A percentile compares a stretch with the other conserved stretches of the same genome.
Conservation (phyloP, 2,888 invertebrate genomes). For the Bombylius major region DNA sequence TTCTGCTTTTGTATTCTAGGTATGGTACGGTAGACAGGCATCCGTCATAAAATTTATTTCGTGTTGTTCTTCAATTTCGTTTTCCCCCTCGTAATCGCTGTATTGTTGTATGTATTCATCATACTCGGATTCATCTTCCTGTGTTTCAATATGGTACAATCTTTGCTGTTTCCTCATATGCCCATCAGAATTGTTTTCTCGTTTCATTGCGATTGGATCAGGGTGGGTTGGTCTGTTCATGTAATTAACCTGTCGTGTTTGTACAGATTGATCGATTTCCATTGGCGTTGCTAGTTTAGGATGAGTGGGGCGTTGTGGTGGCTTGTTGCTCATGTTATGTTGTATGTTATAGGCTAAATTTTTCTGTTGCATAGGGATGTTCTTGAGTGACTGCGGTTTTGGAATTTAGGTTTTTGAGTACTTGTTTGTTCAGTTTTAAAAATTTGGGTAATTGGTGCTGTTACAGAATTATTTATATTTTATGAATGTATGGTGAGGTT, state of each 20-base stretch:
- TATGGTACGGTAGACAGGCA: slow-evolving; percentile 9
- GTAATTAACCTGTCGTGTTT: slow-evolving; percentile 5
- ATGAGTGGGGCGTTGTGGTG: neutral
- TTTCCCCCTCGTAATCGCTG: neutral
- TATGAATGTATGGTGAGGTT: neutral
- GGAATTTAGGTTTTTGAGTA: neutral
- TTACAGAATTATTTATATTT: neutral
- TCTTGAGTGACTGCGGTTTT: neutral
- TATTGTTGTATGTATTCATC: neutral
- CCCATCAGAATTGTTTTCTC: neutral
- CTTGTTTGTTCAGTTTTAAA: neutral
- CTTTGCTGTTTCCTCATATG: neutral
- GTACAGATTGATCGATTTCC: slow-evolving; percentile 5
- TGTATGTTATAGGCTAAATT: neutral
- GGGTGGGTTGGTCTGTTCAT: slow-evolving; percentile 1
- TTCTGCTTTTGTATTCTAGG: slow-evolving; percentile 4
- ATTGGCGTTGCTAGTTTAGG: slow-evolving; percentile 3
- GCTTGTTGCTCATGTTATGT: neutral
- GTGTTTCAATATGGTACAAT: neutral
- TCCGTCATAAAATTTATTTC: slow-evolving; percentile 9
- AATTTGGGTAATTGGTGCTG: slow-evolving; percentile 1
- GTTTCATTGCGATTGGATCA: neutral
- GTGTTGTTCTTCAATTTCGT: neutral
- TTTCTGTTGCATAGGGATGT: neutral
- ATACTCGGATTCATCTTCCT: neutral